Percentiles rank a stretch among this genome's conserved stretches.
Conservation (phyloP, 2,113 vertebrate species). For the Genyomyrus donnyi region DNA sequence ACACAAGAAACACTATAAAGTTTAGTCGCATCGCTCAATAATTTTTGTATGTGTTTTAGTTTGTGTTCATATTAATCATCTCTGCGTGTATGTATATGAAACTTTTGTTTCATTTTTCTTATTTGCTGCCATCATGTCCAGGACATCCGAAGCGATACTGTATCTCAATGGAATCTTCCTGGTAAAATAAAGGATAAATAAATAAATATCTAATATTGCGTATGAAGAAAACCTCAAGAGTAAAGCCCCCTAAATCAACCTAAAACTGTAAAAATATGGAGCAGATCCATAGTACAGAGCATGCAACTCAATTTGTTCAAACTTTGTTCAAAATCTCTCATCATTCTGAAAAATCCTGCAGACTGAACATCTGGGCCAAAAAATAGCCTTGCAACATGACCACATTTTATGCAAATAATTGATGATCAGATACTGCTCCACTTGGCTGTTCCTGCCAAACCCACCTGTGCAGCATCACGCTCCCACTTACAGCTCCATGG, state of each 20-base stretch:
- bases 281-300: not conserved
- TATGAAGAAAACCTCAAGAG: not conserved
- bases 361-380: not conserved
- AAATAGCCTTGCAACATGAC: not conserved
- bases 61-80: too few species aligned
- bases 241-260: not conserved
- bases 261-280: not conserved
- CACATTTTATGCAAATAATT: conserved; percentile 1
- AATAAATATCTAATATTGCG: not conserved
- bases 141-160: not conserved
- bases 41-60: not conserved
- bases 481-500: not conserved
- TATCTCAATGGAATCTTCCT: not conserved
- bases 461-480: conserved; percentile 12
- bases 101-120: too few species aligned
- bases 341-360: not conserved
- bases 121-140: not conserved
- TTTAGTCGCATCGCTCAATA: not conserved
- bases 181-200: not conserved
- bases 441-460: conserved; percentile 12
- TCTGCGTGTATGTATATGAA: too few species aligned
- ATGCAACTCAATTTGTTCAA: not conserved
- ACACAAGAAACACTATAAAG: not conserved
- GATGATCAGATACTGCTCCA: conserved; percentile 8
- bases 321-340: not conserved